Evolutionary conservation across 2,113 vertebrate species (phyloP).

Genomic region (Grantiella picta): DNA sequence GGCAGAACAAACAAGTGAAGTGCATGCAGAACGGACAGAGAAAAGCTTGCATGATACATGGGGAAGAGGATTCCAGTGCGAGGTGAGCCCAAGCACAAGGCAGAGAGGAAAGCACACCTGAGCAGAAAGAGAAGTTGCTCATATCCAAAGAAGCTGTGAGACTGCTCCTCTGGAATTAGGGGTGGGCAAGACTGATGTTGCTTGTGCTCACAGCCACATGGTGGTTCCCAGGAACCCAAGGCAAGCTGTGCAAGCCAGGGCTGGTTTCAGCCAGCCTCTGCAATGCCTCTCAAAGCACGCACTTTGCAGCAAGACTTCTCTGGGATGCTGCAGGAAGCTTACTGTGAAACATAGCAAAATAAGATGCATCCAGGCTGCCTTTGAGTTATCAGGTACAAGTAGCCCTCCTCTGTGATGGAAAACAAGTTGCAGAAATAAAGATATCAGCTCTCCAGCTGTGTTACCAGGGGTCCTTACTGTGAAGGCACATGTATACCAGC

Average conservation of each 20-base stretch:
- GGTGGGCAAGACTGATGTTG: background rate
- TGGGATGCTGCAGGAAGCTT: background rate
- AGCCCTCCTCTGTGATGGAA: background rate
- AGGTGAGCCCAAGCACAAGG: accelerated
- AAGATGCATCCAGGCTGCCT: background rate
- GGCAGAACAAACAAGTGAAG: background rate
- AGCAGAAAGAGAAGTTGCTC: accelerated
- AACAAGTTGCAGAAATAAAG: slow-evolving; percentile 17
- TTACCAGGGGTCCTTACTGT: background rate
- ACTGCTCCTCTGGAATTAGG: background rate
- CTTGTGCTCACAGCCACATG: background rate
- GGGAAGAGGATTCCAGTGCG: background rate
- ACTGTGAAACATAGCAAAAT: background rate
- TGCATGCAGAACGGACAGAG: background rate
- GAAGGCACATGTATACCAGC: background rate
- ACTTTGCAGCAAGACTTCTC: background rate
- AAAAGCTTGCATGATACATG: background rate
- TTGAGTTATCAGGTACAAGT: background rate
- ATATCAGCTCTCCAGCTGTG: slow-evolving; percentile 9
- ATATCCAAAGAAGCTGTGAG: accelerated
- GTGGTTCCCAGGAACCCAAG: background rate
- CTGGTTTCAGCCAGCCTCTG: background rate
- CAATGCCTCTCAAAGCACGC: background rate
- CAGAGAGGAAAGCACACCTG: background rate
- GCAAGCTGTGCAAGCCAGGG: accelerated